phyloP scores from a whole-genome alignment of 2,113 vertebrate species.

The Brachirus orientalis region DNA sequence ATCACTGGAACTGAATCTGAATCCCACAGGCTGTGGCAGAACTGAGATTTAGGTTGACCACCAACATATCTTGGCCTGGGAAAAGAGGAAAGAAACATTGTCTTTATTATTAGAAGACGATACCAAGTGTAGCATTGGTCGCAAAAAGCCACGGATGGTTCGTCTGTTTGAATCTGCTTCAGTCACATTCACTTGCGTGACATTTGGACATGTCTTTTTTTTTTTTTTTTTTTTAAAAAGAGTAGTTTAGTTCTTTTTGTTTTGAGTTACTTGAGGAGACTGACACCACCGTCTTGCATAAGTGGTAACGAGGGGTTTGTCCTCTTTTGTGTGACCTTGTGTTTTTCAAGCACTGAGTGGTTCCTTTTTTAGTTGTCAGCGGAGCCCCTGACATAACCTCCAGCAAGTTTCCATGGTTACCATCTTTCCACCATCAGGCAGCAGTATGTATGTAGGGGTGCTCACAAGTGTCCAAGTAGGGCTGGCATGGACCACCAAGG shows the following conservation, averaged over 20 bases:
- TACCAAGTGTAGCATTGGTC: conserved; percentile 19
- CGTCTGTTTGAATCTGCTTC: conserved; percentile 1
- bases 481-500: too few relatives aligned
- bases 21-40: conserved; percentile 7
- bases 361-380: too few relatives aligned
- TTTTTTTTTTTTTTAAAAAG: background rate
- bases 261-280: too few relatives aligned
- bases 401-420: too few relatives aligned
- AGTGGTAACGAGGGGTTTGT: too few relatives aligned
- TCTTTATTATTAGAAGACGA: conserved; percentile 31
- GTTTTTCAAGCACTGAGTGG: too few relatives aligned
- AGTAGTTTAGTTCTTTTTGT: background rate
- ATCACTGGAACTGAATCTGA: conserved; percentile 7
- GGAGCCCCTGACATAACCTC: too few relatives aligned
- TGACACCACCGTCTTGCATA: too few relatives aligned
- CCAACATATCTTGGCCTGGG: conserved; percentile 1
- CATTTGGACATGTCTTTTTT: background rate
- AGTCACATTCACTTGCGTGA: conserved; percentile 10
- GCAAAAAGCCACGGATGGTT: background rate
- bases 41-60: conserved; percentile 21
- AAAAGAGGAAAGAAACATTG: conserved; percentile 13
- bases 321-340: too few relatives aligned
- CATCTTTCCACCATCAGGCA: too few relatives aligned
- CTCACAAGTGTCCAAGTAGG: too few relatives aligned
- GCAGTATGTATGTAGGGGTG: too few relatives aligned